These are phyloP conservation scores for Entomobrya multifasciata DNA, from an alignment of 2,888 invertebrate genomes.

Conservation along the genomic window DNA sequence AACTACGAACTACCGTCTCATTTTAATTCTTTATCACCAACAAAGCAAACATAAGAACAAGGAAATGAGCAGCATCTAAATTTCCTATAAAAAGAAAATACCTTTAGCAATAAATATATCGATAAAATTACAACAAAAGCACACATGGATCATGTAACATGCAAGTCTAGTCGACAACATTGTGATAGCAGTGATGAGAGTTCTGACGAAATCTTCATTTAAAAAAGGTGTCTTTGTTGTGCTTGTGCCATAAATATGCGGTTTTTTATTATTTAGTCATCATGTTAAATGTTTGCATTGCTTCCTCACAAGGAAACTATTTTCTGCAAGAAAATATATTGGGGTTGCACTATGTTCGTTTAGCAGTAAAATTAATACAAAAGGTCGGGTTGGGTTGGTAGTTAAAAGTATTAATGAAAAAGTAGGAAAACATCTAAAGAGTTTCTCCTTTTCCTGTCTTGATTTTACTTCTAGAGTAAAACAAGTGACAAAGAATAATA, in stretches of 20 bases:
- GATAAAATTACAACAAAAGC: no score
- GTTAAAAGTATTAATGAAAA: no score
- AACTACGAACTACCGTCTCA: neutral
- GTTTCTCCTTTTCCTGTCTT: neutral
- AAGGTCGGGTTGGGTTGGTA: no score
- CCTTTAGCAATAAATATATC: neutral
- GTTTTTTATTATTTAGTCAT: conserved; percentile 46
- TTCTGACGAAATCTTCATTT: no score
- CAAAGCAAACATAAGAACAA: neutral
- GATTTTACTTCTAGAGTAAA: conserved; percentile 9
- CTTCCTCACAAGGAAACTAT: neutral
- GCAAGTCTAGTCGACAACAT: no score
- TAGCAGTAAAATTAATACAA: no score
- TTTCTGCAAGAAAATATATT: neutral
- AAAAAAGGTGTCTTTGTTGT: neutral
- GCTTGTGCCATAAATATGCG: neutral
- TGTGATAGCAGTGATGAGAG: conserved; percentile 28
- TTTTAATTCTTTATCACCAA: neutral
- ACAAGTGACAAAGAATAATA: neutral
- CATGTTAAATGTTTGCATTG: no score
- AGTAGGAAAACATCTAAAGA: neutral
- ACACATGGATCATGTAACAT: no score
- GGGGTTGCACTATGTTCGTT: no score
- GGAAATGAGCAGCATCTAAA: conserved; percentile 16
- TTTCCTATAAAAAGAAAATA: conserved; percentile 2